Conservation (phyloP, 2,888 invertebrate genomes). For the Parochlus steinenii region DNA sequence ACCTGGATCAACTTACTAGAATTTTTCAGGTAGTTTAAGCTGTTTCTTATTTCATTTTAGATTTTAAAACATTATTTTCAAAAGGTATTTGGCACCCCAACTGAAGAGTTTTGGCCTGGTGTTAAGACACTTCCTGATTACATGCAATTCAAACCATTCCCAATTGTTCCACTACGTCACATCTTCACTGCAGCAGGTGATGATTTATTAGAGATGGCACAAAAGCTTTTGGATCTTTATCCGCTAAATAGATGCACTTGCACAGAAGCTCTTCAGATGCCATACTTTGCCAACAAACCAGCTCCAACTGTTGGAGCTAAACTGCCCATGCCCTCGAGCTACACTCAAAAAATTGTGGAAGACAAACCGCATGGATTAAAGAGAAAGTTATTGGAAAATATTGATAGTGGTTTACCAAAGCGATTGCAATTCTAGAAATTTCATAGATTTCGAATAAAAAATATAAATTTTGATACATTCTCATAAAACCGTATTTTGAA, state of each 20-base stretch:
- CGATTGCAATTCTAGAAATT: conserved; percentile 42
- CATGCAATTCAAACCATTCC: conserved; percentile 77
- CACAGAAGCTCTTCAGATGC: conserved; percentile 70
- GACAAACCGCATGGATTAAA: conserved; percentile 39
- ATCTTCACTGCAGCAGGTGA: conserved; percentile 93
- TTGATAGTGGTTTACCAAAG: conserved; percentile 51
- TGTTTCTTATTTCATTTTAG: too few relatives aligned
- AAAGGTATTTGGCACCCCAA: conserved; percentile 90
- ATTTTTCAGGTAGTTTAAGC: too few relatives aligned
- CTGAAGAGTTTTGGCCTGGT: conserved; percentile 82
- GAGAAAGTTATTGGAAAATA: conserved; percentile 51
- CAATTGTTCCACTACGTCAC: conserved; percentile 67
- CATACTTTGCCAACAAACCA: conserved; percentile 83
- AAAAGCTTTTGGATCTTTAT: conserved; percentile 59
- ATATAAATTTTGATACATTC: too few relatives aligned
- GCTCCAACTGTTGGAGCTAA: conserved; percentile 70
- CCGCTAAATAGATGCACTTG: conserved; percentile 70
- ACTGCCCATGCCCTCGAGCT: conserved; percentile 55
- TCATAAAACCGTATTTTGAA: too few relatives aligned
- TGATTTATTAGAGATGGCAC: conserved; percentile 71
- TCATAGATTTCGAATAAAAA: too few relatives aligned
- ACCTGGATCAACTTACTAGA: conserved; percentile 87
- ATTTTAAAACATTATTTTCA: too few relatives aligned
- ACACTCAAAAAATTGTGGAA: conserved; percentile 33
- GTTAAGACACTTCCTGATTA: conserved; percentile 71